phyloP scores from a whole-genome alignment of 1,140 invertebrate genomes.

The Apis cerana region DNA sequence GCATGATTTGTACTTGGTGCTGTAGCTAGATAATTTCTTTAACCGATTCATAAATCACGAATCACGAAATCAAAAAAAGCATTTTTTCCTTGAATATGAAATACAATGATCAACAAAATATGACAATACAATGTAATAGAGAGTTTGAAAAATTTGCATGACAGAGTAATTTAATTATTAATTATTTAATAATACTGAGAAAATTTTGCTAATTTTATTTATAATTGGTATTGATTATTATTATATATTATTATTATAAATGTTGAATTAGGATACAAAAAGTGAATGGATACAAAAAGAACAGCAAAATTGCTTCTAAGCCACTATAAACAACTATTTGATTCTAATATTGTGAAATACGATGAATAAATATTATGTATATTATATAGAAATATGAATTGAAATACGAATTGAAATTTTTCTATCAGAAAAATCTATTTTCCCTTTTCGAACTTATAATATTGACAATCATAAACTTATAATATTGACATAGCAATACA shows the following conservation, averaged over 20 bases:
- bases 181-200: neutral
- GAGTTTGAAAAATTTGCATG: constrained; percentile 8
- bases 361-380: neutral
- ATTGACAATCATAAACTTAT: neutral
- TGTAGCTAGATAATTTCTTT: constrained; percentile 20
- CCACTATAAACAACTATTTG: neutral
- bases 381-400: neutral
- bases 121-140: neutral
- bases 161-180: neutral
- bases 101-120: neutral
- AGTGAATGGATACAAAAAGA: neutral
- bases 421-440: neutral
- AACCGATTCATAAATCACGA: neutral
- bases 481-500: neutral
- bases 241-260: neutral
- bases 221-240: neutral
- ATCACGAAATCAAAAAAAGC: neutral
- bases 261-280: neutral
- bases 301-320: neutral
- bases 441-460: neutral
- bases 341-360: neutral
- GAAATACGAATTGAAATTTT: neutral
- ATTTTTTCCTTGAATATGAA: no score
- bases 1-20: constrained; percentile 44
- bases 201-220: neutral